Percentiles rank a stretch among this genome's conserved stretches.
Conservation (phyloP, 2,888 invertebrate species). For the Cephalotes varians region DNA sequence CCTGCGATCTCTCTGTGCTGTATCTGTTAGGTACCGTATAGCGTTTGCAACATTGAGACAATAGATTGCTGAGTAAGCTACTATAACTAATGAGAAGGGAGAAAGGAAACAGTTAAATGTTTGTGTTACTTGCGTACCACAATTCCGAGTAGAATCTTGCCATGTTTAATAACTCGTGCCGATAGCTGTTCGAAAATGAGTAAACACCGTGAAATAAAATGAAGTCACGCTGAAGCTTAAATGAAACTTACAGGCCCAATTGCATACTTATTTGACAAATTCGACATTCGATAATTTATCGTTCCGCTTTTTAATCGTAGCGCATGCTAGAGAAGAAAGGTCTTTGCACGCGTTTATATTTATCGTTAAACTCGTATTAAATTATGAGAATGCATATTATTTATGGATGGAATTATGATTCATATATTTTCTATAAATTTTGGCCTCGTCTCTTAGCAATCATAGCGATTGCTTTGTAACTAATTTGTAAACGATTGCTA, state of each 20-base stretch:
- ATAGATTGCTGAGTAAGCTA: slow-evolving; percentile 33
- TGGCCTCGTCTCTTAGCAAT: slow-evolving; percentile 28
- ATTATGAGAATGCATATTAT: slow-evolving; percentile 18
- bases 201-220: slow-evolving; percentile 13
- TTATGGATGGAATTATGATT: slow-evolving; percentile 16
- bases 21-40: slow-evolving; percentile 49
- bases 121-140: slow-evolving; percentile 27
- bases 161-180: slow-evolving; percentile 25
- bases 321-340: background rate
- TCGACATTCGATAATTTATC: background rate
- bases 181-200: background rate
- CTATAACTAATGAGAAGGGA: slow-evolving; percentile 13
- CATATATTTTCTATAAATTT: slow-evolving; percentile 25
- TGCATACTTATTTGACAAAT: slow-evolving; percentile 37
- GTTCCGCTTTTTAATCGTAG: background rate
- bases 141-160: slow-evolving; percentile 40
- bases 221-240: slow-evolving; percentile 30
- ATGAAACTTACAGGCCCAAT: slow-evolving; percentile 42
- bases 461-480: slow-evolving; percentile 18
- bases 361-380: slow-evolving; percentile 9
- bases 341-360: background rate
- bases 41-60: slow-evolving; percentile 44
- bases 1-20: slow-evolving; percentile 1
- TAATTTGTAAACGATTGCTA: slow-evolving; percentile 3
- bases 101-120: slow-evolving; percentile 34